phyloP scores from a whole-genome alignment of 2,888 invertebrate genomes.

The Lasioglossum calceatum region DNA sequence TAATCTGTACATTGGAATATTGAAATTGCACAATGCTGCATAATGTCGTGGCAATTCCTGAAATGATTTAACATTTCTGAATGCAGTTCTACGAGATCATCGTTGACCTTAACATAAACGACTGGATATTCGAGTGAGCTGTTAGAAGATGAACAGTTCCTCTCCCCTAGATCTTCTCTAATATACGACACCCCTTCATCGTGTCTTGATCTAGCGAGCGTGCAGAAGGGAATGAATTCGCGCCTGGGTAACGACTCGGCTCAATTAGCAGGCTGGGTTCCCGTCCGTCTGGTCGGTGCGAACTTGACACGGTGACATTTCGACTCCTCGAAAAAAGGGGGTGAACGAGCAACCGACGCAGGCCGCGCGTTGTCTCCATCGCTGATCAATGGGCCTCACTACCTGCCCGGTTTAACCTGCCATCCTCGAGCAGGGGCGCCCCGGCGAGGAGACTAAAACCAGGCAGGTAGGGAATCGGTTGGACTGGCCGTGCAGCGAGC shows the following conservation, averaged over 20 bases:
- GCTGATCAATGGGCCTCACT: constrained; percentile 58
- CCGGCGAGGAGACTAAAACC: constrained; percentile 48
- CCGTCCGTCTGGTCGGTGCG: constrained; percentile 8
- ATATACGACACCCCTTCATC: neutral
- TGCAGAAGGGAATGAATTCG: neutral
- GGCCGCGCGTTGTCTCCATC: constrained; percentile 51
- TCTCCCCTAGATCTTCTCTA: neutral
- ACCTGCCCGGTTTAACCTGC: constrained; percentile 65
- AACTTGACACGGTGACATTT: constrained; percentile 30
- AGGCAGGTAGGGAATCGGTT: constrained; percentile 41
- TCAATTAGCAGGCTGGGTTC: neutral
- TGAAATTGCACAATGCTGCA: neutral
- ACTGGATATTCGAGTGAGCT: no score
- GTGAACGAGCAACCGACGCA: constrained; percentile 42
- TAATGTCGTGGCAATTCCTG: neutral
- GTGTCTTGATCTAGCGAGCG: neutral
- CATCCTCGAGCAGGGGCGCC: constrained; percentile 60
- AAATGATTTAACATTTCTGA: neutral
- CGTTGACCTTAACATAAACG: no score
- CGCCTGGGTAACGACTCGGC: neutral
- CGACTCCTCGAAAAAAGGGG: neutral
- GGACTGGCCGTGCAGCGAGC: neutral
- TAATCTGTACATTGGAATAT: no score
- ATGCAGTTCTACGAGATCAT: neutral
- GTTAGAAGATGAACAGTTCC: neutral